Base-by-base conservation (phyloP, 2,888 invertebrate species). In the Anarsia innoxiella region DNA sequence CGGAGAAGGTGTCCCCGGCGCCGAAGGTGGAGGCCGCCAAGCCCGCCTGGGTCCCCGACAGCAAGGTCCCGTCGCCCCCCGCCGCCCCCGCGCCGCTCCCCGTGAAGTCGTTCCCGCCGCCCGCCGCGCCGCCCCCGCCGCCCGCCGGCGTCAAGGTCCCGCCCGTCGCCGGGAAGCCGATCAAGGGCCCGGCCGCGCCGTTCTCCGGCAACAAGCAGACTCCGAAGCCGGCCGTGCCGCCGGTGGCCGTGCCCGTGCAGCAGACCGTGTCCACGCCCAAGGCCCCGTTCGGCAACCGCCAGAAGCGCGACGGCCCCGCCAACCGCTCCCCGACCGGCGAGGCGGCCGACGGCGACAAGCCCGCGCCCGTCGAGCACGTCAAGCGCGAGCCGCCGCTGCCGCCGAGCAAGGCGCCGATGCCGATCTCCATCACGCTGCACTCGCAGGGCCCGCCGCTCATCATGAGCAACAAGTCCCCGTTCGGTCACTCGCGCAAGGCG, bases 371-470 rank as follows among this genome's bases (percentile, higher is more conserved):
- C 3, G 72, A 82, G 15, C 79, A 80, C 42, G 33, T 51, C 0
- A 82, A 79, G 40, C 75, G 77, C 11, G 77, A 75, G 39, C 71
- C 80, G 32, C 71, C 78, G 1, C 55, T 76, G 31, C 75, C 82
- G 45, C 69, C 83, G 3, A 83, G 83, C 55, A 84, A 83, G 48
- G 82, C 75, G 1, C 83, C 74, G 13, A 85, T 79, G 77, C 80
- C 83, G 8, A 83, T 82, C 34, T 78, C 80, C n/a, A 85, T 87
- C 26, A 86, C 83, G n/a, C 52, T 80, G 16, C 71, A 73, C 49
- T 67, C 67, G 4, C 80, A 64, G 44, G 86, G 75, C 0, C 75
- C 70, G 16, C 78, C 86, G 10, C 65, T 87, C 41, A 87, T 87
- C 28, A 86, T 87, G 23, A 72, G 71, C 0, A 80, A 79, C 54